phyloP scores from a whole-genome alignment of 2,797 vertebrate species.

The Leucoraja ocellata region DNA sequence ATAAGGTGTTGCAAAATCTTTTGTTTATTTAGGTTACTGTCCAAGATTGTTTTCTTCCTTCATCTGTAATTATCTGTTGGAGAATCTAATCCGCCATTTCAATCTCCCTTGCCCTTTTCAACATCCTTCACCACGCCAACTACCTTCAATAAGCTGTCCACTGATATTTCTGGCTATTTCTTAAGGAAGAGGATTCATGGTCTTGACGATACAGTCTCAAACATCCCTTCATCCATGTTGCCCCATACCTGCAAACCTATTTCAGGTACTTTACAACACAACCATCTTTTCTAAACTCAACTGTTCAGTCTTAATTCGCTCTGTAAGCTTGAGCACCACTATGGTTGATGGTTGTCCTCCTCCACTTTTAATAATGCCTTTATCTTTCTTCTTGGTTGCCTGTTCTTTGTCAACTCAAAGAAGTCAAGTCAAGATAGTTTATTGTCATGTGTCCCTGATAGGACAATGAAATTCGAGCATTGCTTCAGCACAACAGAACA shows the following conservation, averaged over 20 bases:
- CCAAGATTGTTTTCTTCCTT: background rate
- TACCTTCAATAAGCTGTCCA: background rate
- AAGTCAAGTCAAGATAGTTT: no score
- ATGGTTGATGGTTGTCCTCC: background rate
- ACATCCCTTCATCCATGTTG: background rate
- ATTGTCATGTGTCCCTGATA: no score
- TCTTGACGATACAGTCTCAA: no score
- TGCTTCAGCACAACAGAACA: no score
- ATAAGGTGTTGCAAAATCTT: background rate
- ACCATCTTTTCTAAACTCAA: background rate
- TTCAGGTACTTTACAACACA: background rate
- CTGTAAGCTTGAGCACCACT: no score
- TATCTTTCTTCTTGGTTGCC: background rate
- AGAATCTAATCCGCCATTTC: background rate
- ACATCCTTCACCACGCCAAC: background rate
- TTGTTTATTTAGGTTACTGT: background rate
- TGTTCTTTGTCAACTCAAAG: background rate
- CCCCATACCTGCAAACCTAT: background rate
- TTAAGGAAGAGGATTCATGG: no score
- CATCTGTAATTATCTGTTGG: background rate
- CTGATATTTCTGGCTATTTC: background rate
- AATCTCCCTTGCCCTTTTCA: background rate
- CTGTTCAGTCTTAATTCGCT: background rate
- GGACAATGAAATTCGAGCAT: no score
- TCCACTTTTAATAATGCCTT: background rate